These are phyloP conservation scores for Corydoras sp. DNA, from an alignment of 2,113 vertebrate genomes.

Conservation along the genomic window DNA sequence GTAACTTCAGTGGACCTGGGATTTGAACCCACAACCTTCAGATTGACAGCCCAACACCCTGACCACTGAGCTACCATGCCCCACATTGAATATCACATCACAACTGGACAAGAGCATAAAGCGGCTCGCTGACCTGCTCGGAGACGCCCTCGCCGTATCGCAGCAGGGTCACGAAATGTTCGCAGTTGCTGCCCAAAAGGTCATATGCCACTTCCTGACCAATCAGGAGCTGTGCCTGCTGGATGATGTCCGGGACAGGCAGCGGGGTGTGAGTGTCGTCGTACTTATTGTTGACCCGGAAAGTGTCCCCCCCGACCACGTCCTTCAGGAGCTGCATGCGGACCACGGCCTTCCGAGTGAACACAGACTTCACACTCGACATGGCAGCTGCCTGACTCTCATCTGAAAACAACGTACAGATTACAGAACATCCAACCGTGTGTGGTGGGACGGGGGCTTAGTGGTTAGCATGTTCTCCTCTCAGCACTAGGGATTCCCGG, in stretches of 20 bases:
- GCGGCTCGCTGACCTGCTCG: constrained; percentile 69
- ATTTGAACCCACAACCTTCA: no score
- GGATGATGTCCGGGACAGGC: constrained; percentile 74
- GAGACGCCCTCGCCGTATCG: constrained; percentile 82
- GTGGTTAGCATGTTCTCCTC: no score
- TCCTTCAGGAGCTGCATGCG: constrained; percentile 89
- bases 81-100: background rate
- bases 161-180: constrained; percentile 88
- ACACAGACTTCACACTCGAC: constrained; percentile 79
- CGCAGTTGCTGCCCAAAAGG: constrained; percentile 83
- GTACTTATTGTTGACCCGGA: constrained; percentile 87
- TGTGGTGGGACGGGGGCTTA: no score
- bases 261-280: constrained; percentile 71
- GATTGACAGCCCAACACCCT: no score
- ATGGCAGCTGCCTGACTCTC: constrained; percentile 65
- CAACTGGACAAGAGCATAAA: background rate
- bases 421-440: background rate
- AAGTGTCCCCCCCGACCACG: constrained; percentile 74
- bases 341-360: constrained; percentile 81
- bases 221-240: constrained; percentile 69
- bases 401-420: constrained; percentile 55
- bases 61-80: no score
- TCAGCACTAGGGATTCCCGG: no score
- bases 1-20: no score
- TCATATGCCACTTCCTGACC: constrained; percentile 81